Evolutionary conservation across 2,113 vertebrate species (phyloP).

Genomic region (Elaphurus davidianus): DNA sequence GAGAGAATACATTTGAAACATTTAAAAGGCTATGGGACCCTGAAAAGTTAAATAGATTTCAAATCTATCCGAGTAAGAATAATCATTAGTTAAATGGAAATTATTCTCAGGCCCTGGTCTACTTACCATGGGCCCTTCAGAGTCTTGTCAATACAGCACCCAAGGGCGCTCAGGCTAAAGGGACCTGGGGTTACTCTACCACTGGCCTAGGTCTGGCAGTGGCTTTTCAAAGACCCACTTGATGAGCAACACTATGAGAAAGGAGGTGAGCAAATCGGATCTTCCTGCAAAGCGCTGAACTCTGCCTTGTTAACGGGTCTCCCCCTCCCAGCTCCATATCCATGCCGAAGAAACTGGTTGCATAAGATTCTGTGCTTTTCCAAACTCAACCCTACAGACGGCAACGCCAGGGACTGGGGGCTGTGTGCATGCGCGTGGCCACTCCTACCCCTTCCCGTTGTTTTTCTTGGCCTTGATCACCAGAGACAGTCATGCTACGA

Average conservation of each 20-base stretch:
- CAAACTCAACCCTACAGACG: neutral
- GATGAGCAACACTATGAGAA: neutral
- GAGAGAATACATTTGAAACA: slow-evolving; percentile 58
- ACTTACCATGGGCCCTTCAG: neutral
- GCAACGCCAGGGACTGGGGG: neutral
- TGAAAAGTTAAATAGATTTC: slow-evolving; percentile 81
- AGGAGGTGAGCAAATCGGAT: accelerated
- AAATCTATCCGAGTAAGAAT: slow-evolving; percentile 68
- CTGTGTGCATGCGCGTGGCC: neutral
- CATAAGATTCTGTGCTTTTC: neutral
- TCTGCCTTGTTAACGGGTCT: neutral
- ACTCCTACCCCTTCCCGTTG: neutral
- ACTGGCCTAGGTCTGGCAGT: neutral
- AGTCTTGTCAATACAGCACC: neutral
- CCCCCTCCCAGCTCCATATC: neutral
- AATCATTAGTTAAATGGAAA: slow-evolving; percentile 72
- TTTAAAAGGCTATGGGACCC: slow-evolving; percentile 78
- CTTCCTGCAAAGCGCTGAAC: neutral
- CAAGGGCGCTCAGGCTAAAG: neutral
- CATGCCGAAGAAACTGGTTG: neutral
- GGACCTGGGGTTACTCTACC: accelerated
- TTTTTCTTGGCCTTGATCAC: slow-evolving; percentile 53
- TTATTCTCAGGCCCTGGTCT: neutral
- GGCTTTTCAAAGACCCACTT: neutral
- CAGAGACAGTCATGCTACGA: slow-evolving; percentile 6